Percentiles rank a stretch among this genome's conserved stretches.
Evolutionary conservation across 2,113 vertebrate genomes (phyloP).

Genomic region (Pseudonaja textilis): DNA sequence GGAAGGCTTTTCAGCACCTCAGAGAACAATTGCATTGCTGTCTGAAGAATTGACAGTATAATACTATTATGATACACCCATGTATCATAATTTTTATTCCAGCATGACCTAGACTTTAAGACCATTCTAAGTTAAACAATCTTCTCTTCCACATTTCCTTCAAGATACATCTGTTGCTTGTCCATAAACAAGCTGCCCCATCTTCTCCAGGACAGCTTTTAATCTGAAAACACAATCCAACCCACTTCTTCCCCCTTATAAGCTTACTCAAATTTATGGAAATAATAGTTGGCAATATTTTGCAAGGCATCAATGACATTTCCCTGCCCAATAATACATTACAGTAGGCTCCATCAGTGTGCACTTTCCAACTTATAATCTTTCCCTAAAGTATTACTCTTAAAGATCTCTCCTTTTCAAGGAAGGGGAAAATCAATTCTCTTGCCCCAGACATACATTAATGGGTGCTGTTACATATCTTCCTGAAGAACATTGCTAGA

Average conservation of each 20-base stretch:
- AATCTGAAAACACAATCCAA: conserved; percentile 56
- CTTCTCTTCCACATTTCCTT: neutral
- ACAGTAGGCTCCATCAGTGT: conserved; percentile 32
- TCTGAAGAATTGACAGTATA: conserved; percentile 56
- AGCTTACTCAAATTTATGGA: conserved; percentile 31
- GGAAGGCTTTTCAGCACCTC: conserved; percentile 58
- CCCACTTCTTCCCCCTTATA: conserved; percentile 27
- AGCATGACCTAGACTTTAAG: conserved; percentile 55
- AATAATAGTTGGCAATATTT: conserved; percentile 56
- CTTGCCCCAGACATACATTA: conserved; percentile 63
- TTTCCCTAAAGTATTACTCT: conserved; percentile 46
- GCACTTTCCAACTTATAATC: conserved; percentile 62
- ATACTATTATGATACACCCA: conserved; percentile 41
- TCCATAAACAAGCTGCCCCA: conserved; percentile 56
- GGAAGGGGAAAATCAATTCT: conserved; percentile 58
- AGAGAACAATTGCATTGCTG: conserved; percentile 67
- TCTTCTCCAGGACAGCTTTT: conserved; percentile 47
- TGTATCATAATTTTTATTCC: conserved; percentile 52
- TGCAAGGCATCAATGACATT: conserved; percentile 48
- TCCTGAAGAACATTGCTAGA: conserved; percentile 61
- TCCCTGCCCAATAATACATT: conserved; percentile 52
- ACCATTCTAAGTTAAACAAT: conserved; percentile 26
- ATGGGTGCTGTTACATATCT: conserved; percentile 60
- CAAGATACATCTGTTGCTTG: conserved; percentile 29
- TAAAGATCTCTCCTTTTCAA: conserved; percentile 60